Evolutionary conservation across 2,888 invertebrate species (phyloP).

Genomic region (Aleiodes leptofemur): DNA sequence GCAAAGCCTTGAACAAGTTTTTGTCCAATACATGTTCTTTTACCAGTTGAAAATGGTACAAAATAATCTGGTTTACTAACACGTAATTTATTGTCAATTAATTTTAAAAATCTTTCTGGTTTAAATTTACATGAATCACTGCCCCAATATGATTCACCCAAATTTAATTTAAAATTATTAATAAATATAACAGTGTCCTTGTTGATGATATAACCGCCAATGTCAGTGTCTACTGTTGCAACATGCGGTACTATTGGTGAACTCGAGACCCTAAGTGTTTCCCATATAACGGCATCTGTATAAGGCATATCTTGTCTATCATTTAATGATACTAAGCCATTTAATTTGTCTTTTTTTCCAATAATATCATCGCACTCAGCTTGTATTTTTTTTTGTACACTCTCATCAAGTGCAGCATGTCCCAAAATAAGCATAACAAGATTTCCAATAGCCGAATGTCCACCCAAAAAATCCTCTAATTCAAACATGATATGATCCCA

Average conservation of each 20-base stretch:
- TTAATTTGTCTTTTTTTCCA: slow-evolving; percentile 74
- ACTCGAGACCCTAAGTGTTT: slow-evolving; percentile 86
- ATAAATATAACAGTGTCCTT: slow-evolving; percentile 89
- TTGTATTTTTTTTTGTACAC: slow-evolving; percentile 81
- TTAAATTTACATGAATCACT: slow-evolving; percentile 82
- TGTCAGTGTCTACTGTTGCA: slow-evolving; percentile 84
- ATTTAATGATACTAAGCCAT: slow-evolving; percentile 79
- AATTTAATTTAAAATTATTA: slow-evolving; percentile 89
- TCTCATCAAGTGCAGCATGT: slow-evolving; percentile 81
- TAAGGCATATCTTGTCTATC: slow-evolving; percentile 85
- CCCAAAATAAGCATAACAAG: slow-evolving; percentile 86
- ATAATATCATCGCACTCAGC: slow-evolving; percentile 80
- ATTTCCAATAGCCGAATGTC: slow-evolving; percentile 92
- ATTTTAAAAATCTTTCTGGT: slow-evolving; percentile 85
- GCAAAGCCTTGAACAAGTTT: slow-evolving; percentile 86
- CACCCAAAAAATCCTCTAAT: slow-evolving; percentile 91
- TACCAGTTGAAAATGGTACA: slow-evolving; percentile 90
- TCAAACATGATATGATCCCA: slow-evolving; percentile 88
- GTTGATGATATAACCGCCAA: slow-evolving; percentile 84
- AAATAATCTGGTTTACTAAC: slow-evolving; percentile 83
- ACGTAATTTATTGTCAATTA: slow-evolving; percentile 66
- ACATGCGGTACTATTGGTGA: slow-evolving; percentile 95
- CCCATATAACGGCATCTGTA: slow-evolving; percentile 88
- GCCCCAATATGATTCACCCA: slow-evolving; percentile 84
- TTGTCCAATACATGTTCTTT: slow-evolving; percentile 91